Percentiles rank a stretch among this genome's conserved stretches.
Conservation (phyloP, 2,888 invertebrate species). For the Metallyticus violacea region DNA sequence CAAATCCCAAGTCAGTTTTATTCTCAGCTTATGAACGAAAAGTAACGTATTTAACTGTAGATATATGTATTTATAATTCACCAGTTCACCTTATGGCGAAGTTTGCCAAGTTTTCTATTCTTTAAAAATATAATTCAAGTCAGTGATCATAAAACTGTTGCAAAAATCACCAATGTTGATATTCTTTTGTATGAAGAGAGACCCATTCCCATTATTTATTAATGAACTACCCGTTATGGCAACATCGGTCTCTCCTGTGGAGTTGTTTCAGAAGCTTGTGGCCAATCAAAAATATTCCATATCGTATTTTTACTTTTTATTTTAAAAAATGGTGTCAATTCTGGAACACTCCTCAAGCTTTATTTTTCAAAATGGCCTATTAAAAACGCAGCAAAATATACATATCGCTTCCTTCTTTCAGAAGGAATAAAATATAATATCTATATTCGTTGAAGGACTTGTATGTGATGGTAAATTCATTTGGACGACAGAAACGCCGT, state of each 20-base stretch:
- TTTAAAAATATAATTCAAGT: too few species aligned
- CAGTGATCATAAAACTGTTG: not conserved
- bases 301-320: not conserved
- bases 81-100: too few species aligned
- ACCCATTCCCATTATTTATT: not conserved
- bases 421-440: slow-evolving; percentile 9
- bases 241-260: not conserved
- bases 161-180: not conserved
- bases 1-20: too few species aligned
- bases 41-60: too few species aligned
- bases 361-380: slow-evolving; percentile 10
- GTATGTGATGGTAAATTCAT: not conserved
- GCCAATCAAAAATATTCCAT: not conserved
- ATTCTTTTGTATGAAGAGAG: not conserved
- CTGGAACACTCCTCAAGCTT: slow-evolving; percentile 4
- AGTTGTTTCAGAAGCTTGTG: not conserved
- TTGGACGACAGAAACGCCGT: not conserved
- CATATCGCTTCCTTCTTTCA: slow-evolving; percentile 34
- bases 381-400: slow-evolving; percentile 15
- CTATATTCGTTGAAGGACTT: not conserved
- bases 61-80: too few species aligned
- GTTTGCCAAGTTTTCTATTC: too few species aligned
- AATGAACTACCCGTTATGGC: not conserved
- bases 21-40: too few species aligned
- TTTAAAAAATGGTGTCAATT: not conserved